Evolutionary conservation across 2,888 invertebrate species (phyloP), one percentile per base, ranked within the genome.

Genomic region (Scaptomyza parva): DNA sequence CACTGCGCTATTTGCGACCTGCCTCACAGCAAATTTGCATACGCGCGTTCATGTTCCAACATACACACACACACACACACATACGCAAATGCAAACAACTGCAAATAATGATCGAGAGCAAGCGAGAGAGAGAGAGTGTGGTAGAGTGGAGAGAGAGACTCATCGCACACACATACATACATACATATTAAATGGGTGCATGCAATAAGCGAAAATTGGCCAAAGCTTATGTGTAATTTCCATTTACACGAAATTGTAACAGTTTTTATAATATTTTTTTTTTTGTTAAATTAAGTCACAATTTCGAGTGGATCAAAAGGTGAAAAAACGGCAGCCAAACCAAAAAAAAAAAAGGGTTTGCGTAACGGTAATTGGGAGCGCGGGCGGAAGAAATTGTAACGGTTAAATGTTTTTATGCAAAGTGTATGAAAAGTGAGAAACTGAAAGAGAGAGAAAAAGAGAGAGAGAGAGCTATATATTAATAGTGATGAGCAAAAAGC

Each of bases 1-100:
- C 61, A 58, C 58, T 67, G 71, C 60, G 69, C 67, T 83, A 76
- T 70, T 80, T 71, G 84, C 78, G 83, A 83, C 83, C 83, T 83
- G 86, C 83, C 83, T 51, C 86, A 83, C 81, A 74, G 37, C 68
- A 72, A 72, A 72, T 84, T 84, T 86, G 80, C 86, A 81, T 83
- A 78, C 65, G 67, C 70, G 60, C 48, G 76, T 74, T 64, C 60
- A 18, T n/a, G 18, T 28, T n/a, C n/a, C n/a, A n/a, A n/a, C n/a
- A n/a, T n/a, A 28, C 44, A 65, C 76, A 59, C 26, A 65, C 64
- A 67, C 39, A 28, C 43, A 14, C 26, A 39, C 37, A 37, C 35
- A 41, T 50, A 30, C 44, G 35, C 52, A 33, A 40, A 37, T 37
- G 40, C 48, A 45, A 48, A 20, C n/a, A 35, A 37, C 47, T 45